These are phyloP conservation scores for Tetranychus truncatus DNA, from an alignment of 2,888 invertebrate genomes.

Conservation along the genomic window DNA sequence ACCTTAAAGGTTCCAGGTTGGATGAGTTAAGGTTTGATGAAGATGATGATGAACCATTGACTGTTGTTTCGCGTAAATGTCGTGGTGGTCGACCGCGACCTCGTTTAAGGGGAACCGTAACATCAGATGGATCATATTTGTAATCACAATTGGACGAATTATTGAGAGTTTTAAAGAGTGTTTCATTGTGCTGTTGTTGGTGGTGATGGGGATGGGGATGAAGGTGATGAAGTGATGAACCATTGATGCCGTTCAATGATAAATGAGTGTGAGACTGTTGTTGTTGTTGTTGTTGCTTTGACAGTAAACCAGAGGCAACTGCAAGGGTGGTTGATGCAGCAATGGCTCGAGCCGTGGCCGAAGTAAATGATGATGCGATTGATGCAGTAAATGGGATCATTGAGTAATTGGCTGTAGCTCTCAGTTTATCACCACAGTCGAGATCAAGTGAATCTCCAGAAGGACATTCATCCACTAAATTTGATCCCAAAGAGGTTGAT, in stretches of 20 bases:
- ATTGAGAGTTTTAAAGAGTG: background rate
- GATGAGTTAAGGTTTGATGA: background rate
- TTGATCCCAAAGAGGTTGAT: background rate
- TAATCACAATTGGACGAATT: background rate
- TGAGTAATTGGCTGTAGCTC: background rate
- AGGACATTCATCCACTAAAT: background rate
- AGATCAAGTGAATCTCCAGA: background rate
- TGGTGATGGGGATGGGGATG: background rate
- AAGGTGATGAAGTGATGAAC: background rate
- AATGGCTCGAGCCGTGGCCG: constrained; percentile 21
- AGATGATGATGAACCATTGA: background rate
- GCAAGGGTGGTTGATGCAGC: constrained; percentile 18
- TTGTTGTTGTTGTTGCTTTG: background rate
- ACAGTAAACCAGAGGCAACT: background rate
- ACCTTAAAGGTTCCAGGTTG: background rate
- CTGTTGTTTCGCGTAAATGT: background rate
- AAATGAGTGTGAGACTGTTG: background rate
- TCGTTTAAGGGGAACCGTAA: constrained; percentile 5
- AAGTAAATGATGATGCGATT: constrained; percentile 13
- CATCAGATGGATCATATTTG: background rate
- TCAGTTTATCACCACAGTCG: background rate
- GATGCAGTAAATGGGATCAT: background rate
- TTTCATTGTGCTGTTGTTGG: background rate
- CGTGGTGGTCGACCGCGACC: constrained; percentile 13
- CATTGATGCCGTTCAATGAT: background rate